A percentile compares a stretch with the other conserved stretches of the same genome.
Conservation (phyloP, 2,888 invertebrate species). For the Hemaris fuciformis region DNA sequence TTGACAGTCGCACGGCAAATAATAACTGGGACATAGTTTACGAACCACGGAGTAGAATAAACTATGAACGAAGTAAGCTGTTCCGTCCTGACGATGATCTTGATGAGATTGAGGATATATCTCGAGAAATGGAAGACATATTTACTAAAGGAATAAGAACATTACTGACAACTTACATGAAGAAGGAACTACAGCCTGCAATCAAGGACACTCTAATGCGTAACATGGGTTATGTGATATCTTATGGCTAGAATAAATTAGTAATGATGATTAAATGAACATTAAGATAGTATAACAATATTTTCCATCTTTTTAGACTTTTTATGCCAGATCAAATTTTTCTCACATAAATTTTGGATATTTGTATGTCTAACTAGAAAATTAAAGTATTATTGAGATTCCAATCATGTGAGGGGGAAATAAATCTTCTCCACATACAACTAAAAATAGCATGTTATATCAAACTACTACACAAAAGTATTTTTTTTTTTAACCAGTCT, state of each 20-base stretch:
- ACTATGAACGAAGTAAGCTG: slow-evolving; percentile 73
- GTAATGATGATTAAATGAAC: not conserved
- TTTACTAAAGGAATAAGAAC: slow-evolving; percentile 92
- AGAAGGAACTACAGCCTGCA: slow-evolving; percentile 90
- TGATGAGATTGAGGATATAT: slow-evolving; percentile 85
- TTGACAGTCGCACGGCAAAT: slow-evolving; percentile 51
- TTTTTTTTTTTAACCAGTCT: too few species aligned
- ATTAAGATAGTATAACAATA: not conserved
- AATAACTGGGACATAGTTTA: slow-evolving; percentile 62
- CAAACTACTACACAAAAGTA: too few species aligned
- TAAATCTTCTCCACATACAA: too few species aligned
- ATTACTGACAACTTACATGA: slow-evolving; percentile 90
- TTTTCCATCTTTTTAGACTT: too few species aligned
- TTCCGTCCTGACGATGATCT: slow-evolving; percentile 78
- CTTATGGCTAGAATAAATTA: slow-evolving; percentile 83
- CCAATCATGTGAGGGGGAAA: too few species aligned
- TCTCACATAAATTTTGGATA: too few species aligned
- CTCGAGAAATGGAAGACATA: slow-evolving; percentile 91
- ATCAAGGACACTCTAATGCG: slow-evolving; percentile 93
- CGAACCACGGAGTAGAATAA: slow-evolving; percentile 58
- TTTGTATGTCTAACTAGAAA: too few species aligned
- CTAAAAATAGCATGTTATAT: too few species aligned
- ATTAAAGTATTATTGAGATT: too few species aligned
- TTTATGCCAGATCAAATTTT: too few species aligned
- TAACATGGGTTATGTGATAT: slow-evolving; percentile 93